A percentile compares a stretch with the other conserved stretches of the same genome.
phyloP scores from a whole-genome alignment of 2,797 vertebrate genomes.

The Spinus pinus region DNA sequence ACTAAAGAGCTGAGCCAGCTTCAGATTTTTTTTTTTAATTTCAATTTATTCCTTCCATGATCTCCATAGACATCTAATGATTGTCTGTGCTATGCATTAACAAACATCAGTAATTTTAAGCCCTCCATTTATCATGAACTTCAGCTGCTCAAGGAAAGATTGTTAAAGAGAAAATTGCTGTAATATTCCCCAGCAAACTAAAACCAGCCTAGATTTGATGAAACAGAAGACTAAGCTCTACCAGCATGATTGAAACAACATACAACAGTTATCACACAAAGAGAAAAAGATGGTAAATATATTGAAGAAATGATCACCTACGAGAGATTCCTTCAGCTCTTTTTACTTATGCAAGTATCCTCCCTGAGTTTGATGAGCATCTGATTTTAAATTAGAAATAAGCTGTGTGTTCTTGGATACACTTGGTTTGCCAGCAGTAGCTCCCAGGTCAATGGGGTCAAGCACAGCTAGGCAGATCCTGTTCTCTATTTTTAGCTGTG shows the following conservation, averaged over 20 bases:
- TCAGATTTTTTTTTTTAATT: background rate
- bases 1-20: background rate
- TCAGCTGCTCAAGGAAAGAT: background rate
- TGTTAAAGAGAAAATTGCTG: background rate
- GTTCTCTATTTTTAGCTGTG: background rate
- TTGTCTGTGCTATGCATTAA: background rate
- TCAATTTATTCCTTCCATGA: background rate
- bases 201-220: background rate
- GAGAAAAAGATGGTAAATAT: background rate
- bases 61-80: background rate
- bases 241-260: background rate
- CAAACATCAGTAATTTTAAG: background rate
- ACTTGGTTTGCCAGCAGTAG: background rate
- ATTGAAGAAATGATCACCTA: background rate
- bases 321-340: background rate
- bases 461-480: background rate
- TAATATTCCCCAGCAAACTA: background rate
- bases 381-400: background rate
- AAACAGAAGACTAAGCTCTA: background rate
- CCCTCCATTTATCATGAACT: background rate
- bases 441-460: background rate
- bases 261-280: background rate
- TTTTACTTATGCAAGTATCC: background rate
- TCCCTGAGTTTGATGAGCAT: background rate
- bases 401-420: background rate